phyloP scores from a whole-genome alignment of 2,113 vertebrate species.

The Candoia aspera region DNA sequence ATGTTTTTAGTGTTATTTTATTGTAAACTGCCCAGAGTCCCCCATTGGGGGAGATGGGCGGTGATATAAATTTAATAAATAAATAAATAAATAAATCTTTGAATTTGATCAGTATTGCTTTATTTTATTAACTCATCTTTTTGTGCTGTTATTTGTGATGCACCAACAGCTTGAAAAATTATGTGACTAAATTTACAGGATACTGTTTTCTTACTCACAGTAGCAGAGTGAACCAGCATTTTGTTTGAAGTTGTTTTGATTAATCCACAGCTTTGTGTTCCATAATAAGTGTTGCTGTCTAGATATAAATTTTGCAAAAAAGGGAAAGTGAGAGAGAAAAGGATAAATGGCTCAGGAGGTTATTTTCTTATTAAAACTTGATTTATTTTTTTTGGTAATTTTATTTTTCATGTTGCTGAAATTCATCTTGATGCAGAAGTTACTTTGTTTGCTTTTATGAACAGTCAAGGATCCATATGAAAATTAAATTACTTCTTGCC shows the following conservation, averaged over 20 bases:
- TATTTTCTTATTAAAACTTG: neutral
- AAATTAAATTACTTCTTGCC: neutral
- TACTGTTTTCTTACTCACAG: neutral
- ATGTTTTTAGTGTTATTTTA: too few relatives aligned
- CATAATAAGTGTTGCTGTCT: constrained; percentile 17
- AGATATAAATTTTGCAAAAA: neutral
- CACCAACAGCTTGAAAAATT: neutral
- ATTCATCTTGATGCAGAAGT: too few relatives aligned
- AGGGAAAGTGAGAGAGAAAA: neutral
- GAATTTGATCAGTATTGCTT: neutral
- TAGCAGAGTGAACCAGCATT: neutral
- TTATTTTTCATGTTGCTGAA: too few relatives aligned
- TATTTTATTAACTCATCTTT: neutral
- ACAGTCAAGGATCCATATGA: neutral
- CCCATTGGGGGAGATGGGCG: too few relatives aligned
- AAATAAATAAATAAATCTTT: too few relatives aligned
- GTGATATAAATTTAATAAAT: too few relatives aligned
- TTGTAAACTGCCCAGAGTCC: too few relatives aligned
- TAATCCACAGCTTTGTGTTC: constrained; percentile 3
- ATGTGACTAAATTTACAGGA: neutral
- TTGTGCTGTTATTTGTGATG: neutral
- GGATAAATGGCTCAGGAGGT: neutral
- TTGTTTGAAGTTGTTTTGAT: neutral
- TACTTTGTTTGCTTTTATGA: neutral
- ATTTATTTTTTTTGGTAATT: too few relatives aligned